Base-by-base conservation (phyloP, 2,797 vertebrate species). In the Gymnocypris eckloni region DNA sequence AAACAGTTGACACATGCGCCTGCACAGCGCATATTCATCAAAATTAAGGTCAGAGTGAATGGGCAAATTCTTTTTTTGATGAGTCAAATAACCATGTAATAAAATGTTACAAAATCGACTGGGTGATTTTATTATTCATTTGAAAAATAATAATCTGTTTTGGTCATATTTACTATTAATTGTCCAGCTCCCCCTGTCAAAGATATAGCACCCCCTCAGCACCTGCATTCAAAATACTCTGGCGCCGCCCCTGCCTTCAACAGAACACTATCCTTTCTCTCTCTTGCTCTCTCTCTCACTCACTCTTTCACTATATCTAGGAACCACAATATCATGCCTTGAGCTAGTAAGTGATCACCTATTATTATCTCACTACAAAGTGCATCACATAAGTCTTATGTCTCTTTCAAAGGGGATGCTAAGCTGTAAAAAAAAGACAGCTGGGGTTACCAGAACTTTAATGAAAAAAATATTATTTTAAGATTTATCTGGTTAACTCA, bases 191-290 rank as follows among this genome's bases (percentile, higher is more conserved):
- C 33, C 33, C 33, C 33, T 33, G 33, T 33, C 33, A 33, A 33
- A 0, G 33, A 33, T 33, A 33, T 33, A 33, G 33, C 33, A 33
- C 33, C 33, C 33, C 33, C 33, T 33, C 33, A 33, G 33, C 33
- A 3, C 33, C 33, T 33, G 33, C 33, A 33, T 33, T 33, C 33
- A 33, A 33, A 33, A 33, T 33, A 33, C 33, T 33, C 33, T 33
- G 33, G 33, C 3, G 33, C 33, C 33, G 3, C 33, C 33, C 33
- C 33, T 33, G 33, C 59, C 72, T 69, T 77, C 61, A 84, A 22
- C 48, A 67, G 72, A 39, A 50, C 52, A 64, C 9, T 33, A 48
- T 50, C 33, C 2, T 43, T 90, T 90, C 88, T 88, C 90, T 86
- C 66, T 87, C 75, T 85, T 20, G 9, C 28, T 86, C n/a, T 90